These are phyloP conservation scores for Galbula dea DNA, from an alignment of 2,113 vertebrate genomes.

Conservation along the genomic window DNA sequence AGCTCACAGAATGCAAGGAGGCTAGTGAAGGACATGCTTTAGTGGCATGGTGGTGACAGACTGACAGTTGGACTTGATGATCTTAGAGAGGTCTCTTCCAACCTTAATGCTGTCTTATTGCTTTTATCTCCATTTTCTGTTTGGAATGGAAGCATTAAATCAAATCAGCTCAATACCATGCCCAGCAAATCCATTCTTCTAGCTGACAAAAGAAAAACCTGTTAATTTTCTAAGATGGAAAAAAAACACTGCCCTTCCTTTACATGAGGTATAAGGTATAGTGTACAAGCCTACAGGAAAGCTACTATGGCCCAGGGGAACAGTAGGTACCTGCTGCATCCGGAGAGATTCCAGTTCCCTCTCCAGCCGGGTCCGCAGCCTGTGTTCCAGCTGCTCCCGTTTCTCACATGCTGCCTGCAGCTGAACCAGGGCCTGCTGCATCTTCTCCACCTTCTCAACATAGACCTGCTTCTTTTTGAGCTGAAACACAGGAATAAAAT, in stretches of 20 bases:
- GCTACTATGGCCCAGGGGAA: not conserved
- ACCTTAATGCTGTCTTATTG: too few species aligned
- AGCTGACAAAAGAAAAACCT: not conserved
- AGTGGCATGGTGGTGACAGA: too few species aligned
- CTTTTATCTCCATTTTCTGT: not conserved
- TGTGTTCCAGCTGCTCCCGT: constrained; percentile 92
- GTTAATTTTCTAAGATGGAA: not conserved
- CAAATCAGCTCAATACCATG: not conserved
- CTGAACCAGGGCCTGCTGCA: constrained; percentile 96
- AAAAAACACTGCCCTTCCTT: not conserved
- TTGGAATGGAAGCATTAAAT: not conserved
- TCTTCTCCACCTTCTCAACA: constrained; percentile 96
- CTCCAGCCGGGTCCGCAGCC: constrained; percentile 90
- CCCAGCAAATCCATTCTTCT: not conserved
- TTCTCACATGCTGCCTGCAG: constrained; percentile 97
- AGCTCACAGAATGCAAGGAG: not conserved
- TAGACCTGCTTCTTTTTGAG: constrained; percentile 99
- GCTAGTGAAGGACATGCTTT: too few species aligned
- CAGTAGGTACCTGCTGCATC: constrained; percentile 87
- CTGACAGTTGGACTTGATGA: too few species aligned
- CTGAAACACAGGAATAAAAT: constrained; percentile 66
- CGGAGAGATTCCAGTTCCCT: constrained; percentile 92
- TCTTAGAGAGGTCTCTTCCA: too few species aligned
- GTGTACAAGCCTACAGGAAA: not conserved
- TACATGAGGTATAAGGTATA: too few species aligned